These are phyloP conservation scores for Nemotelus nigrinus DNA, from an alignment of 2,888 invertebrate genomes.

Conservation along the genomic window DNA sequence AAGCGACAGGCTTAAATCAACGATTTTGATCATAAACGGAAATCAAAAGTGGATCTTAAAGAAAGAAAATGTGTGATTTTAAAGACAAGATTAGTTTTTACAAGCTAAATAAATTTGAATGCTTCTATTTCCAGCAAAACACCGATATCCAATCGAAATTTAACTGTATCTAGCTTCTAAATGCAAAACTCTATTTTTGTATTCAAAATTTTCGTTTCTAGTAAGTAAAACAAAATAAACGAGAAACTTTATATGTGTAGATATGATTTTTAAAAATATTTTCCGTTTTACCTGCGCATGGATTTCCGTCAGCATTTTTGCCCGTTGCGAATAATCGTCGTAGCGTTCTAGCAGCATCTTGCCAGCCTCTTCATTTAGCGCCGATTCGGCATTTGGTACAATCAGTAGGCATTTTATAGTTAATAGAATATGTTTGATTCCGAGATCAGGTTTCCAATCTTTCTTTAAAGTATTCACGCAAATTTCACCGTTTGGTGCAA, in stretches of 20 bases:
- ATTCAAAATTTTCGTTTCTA: too few species aligned
- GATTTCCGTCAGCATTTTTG: conserved; percentile 91
- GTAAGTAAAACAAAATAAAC: too few species aligned
- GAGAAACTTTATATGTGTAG: neutral
- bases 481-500: conserved; percentile 92
- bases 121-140: too few species aligned
- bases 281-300: conserved; percentile 76
- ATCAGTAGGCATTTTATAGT: conserved; percentile 95
- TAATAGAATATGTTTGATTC: conserved; percentile 92
- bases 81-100: neutral
- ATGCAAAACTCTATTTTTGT: too few species aligned
- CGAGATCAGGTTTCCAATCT: conserved; percentile 96
- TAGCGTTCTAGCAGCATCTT: conserved; percentile 92
- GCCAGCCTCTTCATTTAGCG: conserved; percentile 96
- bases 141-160: neutral
- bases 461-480: conserved; percentile 96
- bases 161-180: too few species aligned
- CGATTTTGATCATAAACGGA: neutral
- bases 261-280: neutral
- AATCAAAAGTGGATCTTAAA: neutral
- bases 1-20: conserved; percentile 13
- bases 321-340: conserved; percentile 89
- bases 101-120: conserved; percentile 31
- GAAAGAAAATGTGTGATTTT: neutral
- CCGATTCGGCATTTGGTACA: conserved; percentile 96